A percentile compares a stretch with the other conserved stretches of the same genome.
phyloP scores from a whole-genome alignment of 2,888 invertebrate species.

The Scaptomyza flava region DNA sequence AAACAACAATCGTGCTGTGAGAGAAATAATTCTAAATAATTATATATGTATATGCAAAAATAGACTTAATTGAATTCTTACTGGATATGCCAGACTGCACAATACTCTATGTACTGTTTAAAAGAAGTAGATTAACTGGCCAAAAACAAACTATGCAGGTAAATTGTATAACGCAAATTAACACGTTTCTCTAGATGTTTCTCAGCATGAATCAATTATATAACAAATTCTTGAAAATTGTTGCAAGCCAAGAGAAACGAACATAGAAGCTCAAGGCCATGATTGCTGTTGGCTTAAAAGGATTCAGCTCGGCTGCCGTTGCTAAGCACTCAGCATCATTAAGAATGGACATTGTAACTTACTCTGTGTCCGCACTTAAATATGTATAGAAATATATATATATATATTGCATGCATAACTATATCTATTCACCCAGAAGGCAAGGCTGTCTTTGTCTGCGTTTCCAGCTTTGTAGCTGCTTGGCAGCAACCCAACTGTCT shows the following conservation, averaged over 20 bases:
- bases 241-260: slow-evolving; percentile 3
- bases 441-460: slow-evolving; percentile 14
- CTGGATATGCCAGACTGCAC: not conserved
- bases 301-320: slow-evolving; percentile 25
- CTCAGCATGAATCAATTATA: slow-evolving; percentile 1
- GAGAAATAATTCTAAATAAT: slow-evolving; percentile 41
- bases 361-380: slow-evolving; percentile 1
- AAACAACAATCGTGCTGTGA: slow-evolving; percentile 12
- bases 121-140: not conserved
- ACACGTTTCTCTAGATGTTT: not conserved
- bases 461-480: slow-evolving; percentile 31
- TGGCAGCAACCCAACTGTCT: slow-evolving; percentile 65
- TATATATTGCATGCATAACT: not conserved
- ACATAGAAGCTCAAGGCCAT: slow-evolving; percentile 7
- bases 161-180: not conserved
- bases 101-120: not conserved
- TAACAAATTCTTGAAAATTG: not conserved
- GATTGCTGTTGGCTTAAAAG: slow-evolving; percentile 27
- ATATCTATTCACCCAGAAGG: slow-evolving; percentile 24
- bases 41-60: slow-evolving; percentile 22
- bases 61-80: not conserved
- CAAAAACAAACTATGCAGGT: not conserved
- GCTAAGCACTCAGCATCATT: slow-evolving; percentile 36
- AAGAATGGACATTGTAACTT: slow-evolving; percentile 27
- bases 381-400: not conserved